Percentiles rank a stretch among this genome's conserved stretches.
Evolutionary conservation across 2,113 vertebrate genomes (phyloP).

Genomic region (Azemiops feae): DNA sequence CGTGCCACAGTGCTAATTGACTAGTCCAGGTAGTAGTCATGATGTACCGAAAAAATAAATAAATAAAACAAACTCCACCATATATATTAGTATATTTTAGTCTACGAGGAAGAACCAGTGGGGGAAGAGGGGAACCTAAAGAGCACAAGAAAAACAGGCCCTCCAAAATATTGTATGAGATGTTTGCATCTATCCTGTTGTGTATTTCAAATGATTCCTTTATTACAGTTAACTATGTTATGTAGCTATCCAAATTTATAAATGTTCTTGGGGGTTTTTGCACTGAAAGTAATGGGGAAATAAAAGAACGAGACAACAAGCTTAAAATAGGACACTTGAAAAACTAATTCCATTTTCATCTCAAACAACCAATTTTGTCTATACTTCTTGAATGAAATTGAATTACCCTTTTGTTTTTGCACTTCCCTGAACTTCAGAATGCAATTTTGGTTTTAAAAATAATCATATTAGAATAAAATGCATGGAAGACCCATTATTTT

Average conservation of each 20-base stretch:
- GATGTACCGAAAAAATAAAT: background rate
- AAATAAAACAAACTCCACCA: background rate
- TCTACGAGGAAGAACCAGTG: background rate
- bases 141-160: background rate
- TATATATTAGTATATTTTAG: background rate
- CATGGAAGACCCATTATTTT: background rate
- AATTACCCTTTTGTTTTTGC: background rate
- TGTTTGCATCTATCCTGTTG: background rate
- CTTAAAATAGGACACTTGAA: background rate
- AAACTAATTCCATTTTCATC: background rate
- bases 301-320: too few species aligned
- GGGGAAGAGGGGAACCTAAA: too few species aligned
- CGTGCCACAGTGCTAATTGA: background rate
- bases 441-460: background rate
- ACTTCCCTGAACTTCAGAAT: background rate
- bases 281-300: background rate
- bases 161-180: background rate
- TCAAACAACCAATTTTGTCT: background rate
- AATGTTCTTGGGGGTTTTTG: background rate
- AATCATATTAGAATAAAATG: background rate
- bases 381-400: background rate
- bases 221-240: background rate
- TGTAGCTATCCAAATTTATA: background rate
- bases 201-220: background rate
- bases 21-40: background rate